These are phyloP conservation scores for Ligdia adustata DNA, from an alignment of 2,888 invertebrate genomes.

Conservation along the genomic window DNA sequence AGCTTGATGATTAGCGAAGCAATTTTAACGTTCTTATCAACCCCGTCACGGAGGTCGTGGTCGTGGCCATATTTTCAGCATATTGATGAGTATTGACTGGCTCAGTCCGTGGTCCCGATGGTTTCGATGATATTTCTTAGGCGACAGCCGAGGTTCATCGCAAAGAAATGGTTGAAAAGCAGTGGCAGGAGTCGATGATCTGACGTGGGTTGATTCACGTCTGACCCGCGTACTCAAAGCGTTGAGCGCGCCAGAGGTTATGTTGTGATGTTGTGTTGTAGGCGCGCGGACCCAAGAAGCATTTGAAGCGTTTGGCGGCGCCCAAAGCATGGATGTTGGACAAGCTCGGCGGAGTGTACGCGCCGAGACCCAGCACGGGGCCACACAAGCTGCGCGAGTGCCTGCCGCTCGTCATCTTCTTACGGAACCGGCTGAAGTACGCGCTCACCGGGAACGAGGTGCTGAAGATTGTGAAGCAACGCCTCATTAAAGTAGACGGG, in stretches of 20 bases:
- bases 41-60: not conserved
- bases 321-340: slow-evolving; percentile 99
- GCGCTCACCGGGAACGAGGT: slow-evolving; percentile 98
- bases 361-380: slow-evolving; percentile 98
- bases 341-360: slow-evolving; percentile 98
- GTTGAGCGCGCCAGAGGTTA: too few relatives aligned
- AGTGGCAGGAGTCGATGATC: too few relatives aligned
- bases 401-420: slow-evolving; percentile 97
- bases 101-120: not conserved
- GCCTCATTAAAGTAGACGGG: slow-evolving; percentile 98
- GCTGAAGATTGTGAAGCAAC: slow-evolving; percentile 98
- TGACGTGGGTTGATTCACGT: too few relatives aligned
- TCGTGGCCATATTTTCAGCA: slow-evolving; percentile 8
- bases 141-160: too few relatives aligned
- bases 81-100: not conserved
- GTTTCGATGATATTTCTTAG: too few relatives aligned
- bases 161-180: too few relatives aligned
- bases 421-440: slow-evolving; percentile 98
- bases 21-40: not conserved
- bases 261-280: slow-evolving; percentile 55
- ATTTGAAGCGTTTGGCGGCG: slow-evolving; percentile 99
- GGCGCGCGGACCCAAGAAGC: slow-evolving; percentile 99
- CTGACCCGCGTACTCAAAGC: too few relatives aligned
- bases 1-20: slow-evolving; percentile 15
- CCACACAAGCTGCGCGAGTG: slow-evolving; percentile 99